Percentiles rank a stretch among this genome's conserved stretches.
phyloP scores from a whole-genome alignment of 2,113 vertebrate species.

The Alces alces region DNA sequence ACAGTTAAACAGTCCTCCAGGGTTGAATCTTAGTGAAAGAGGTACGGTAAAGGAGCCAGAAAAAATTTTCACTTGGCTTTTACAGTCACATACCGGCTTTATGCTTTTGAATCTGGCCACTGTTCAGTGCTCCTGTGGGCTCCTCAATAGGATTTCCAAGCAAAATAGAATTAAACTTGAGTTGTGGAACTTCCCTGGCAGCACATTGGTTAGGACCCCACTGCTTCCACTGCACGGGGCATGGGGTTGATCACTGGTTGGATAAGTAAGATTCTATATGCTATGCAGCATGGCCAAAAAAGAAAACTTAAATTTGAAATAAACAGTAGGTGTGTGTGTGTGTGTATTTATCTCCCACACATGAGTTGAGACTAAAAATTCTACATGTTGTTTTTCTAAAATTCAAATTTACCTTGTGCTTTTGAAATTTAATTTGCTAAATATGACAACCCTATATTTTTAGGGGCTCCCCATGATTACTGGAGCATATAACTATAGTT shows the following conservation, averaged over 20 bases:
- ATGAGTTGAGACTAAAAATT: background rate
- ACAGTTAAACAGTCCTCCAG: background rate
- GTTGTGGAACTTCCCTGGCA: background rate
- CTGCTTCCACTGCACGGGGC: background rate
- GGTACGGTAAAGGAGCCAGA: background rate
- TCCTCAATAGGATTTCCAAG: background rate
- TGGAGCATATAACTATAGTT: background rate
- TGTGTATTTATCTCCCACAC: background rate
- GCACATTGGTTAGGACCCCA: background rate
- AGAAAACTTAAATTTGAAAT: background rate
- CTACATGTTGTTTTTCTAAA: background rate
- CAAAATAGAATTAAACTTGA: background rate
- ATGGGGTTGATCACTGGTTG: rapidly evolving
- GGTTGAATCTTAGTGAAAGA: background rate
- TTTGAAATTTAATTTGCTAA: background rate
- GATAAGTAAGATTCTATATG: background rate
- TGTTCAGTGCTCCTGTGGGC: background rate
- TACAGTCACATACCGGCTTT: background rate
- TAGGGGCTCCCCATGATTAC: background rate
- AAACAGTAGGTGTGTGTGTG: background rate
- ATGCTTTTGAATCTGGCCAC: background rate
- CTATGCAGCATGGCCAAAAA: background rate
- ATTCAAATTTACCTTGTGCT: background rate
- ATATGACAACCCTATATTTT: background rate
- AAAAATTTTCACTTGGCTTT: background rate